Evolutionary conservation across 1,140 invertebrate genomes (phyloP), one percentile per base, ranked within the genome.

Genomic region (Delia radicum): DNA sequence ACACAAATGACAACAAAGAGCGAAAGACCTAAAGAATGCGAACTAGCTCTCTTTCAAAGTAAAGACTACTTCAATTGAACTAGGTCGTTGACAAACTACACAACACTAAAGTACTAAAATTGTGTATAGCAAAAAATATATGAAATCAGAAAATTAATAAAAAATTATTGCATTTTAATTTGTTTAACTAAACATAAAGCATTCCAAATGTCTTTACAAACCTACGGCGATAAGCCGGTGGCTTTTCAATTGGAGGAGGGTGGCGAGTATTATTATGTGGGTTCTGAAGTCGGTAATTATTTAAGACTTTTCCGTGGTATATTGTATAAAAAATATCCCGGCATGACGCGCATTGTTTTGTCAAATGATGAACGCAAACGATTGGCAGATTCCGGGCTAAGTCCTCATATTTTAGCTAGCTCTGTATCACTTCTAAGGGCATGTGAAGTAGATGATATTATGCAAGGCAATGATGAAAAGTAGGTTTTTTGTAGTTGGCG

Each of bases 401-500:
- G 95, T 79, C 94, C 96, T 76, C 96, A 98, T 86, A 95, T 97
- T 61, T 87, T 99, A 37, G 96, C 97, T 0, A 98, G 96, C 65
- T 98, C 97, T 80, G 97, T 99, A 18, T 98, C 96, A 5, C 86
- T 99, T 10, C 87, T 99, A 13, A 93, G 94, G 86, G 95, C 96
- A 8, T 91, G 92, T 5, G 98, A 99, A 91, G 97, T 99, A 8
- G 98, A 99, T 87, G 97, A 99, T 86, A 97, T 99, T 76, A 96
- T 99, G 80, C 95, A 96, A 80, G 98, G 98, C 18, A 98, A 97
- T 87, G 98, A 99, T 90, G 98, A 99, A 79, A 99, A 98, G 89
- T 91, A 81, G 79, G 87, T 86, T 8, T n/a, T n/a, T n/a, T n/a
- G n/a, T n/a, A n/a, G n/a, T n/a, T n/a, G 46, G 21, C 42, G n/a